These are phyloP conservation scores for Melieria omissa DNA, from an alignment of 2,888 invertebrate species.

Conservation along the genomic window DNA sequence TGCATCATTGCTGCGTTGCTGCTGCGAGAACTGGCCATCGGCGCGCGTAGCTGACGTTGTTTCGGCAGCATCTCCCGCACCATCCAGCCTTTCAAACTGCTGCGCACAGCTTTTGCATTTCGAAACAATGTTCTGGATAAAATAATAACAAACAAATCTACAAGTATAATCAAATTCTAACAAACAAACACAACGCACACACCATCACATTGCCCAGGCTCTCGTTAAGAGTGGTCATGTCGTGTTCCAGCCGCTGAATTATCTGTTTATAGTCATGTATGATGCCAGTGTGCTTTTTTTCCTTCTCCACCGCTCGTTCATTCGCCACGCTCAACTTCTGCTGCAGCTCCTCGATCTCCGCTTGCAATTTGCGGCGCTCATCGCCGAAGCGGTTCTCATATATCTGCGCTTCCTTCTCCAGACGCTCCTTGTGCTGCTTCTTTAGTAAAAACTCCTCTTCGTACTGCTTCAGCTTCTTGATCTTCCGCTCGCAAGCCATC, in stretches of 20 bases:
- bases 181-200: conserved; percentile 49
- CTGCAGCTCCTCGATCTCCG: conserved; percentile 72
- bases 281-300: conserved; percentile 80
- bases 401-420: conserved; percentile 75
- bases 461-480: conserved; percentile 94
- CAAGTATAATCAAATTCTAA: neutral
- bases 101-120: conserved; percentile 67
- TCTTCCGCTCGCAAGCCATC: conserved; percentile 89
- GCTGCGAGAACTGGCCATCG: conserved; percentile 17
- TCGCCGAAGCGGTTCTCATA: conserved; percentile 74
- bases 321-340: conserved; percentile 82
- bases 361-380: conserved; percentile 68
- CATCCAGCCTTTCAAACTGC: conserved; percentile 51
- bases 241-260: conserved; percentile 86
- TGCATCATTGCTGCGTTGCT: conserved; percentile 32
- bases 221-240: conserved; percentile 76
- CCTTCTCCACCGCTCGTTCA: conserved; percentile 78
- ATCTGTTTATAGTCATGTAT: conserved; percentile 93
- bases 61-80: conserved; percentile 23
- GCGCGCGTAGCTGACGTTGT: neutral
- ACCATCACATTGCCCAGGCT: conserved; percentile 74
- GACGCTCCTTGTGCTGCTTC: conserved; percentile 75
- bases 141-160: neutral
- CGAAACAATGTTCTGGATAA: conserved; percentile 68
- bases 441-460: conserved; percentile 87